A percentile compares a stretch with the other conserved stretches of the same genome.
Evolutionary conservation across 2,888 invertebrate genomes (phyloP).

Genomic region (Steromphala cineraria): DNA sequence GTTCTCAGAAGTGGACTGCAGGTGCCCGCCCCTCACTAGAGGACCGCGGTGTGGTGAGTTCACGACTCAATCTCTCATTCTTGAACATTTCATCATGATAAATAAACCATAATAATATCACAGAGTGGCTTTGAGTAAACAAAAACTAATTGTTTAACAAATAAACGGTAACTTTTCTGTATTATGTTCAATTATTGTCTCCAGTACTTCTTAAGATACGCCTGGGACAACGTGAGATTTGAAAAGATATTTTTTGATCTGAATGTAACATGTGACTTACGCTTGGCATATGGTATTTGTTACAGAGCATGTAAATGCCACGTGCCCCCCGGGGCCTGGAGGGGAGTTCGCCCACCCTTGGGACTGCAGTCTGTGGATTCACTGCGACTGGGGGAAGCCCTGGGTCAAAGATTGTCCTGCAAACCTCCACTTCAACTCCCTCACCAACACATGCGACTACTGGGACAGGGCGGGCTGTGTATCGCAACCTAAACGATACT

Average conservation of each 20-base stretch:
- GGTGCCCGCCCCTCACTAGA: slow-evolving; percentile 1
- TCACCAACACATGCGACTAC: slow-evolving; percentile 14
- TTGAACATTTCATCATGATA: no score
- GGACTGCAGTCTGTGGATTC: slow-evolving; percentile 20
- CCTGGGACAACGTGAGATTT: no score
- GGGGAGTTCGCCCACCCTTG: slow-evolving; percentile 21
- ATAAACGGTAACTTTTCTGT: no score
- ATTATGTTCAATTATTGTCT: no score
- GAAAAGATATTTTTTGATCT: no score
- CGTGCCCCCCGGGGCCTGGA: background rate
- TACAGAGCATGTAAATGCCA: slow-evolving; percentile 13
- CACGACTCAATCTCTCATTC: background rate
- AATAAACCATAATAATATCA: no score
- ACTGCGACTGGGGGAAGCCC: slow-evolving; percentile 14
- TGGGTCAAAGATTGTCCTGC: slow-evolving; percentile 23
- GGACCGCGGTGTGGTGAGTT: slow-evolving; percentile 10
- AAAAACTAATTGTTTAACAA: no score
- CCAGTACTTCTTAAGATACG: no score
- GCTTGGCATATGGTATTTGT: background rate
- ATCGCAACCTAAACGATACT: background rate
- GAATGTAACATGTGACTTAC: background rate
- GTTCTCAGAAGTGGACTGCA: background rate
- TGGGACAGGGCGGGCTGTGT: slow-evolving; percentile 14
- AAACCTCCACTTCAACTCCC: slow-evolving; percentile 16
- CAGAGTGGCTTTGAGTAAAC: no score